Base-by-base conservation (phyloP, 2,888 invertebrate genomes). In the Stomorhina lunata region DNA sequence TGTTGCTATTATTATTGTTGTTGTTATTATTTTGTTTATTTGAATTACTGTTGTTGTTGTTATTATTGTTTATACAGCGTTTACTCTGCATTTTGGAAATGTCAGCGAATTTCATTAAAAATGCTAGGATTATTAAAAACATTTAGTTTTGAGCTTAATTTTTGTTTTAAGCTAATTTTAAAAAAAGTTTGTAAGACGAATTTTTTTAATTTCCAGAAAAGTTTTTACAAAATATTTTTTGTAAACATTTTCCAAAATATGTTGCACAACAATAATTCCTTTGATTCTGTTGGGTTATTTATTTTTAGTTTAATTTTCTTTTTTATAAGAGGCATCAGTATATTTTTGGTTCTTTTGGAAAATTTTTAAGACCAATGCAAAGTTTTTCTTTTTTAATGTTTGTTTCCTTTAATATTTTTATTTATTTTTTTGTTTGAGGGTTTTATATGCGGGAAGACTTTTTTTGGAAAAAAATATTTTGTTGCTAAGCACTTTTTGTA, bases 81-180 rank as follows among this genome's bases (percentile, higher is more conserved):
- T 87, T 85, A 86, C 85, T 86, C 85, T 89, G 90, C 86, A 88
- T 84, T 84, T 90, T 89, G 87, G 90, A 89, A 88, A 91, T 90
- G 88, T 91, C 89, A 86, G 90, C 89, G 88, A 90, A 88, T 90
- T 91, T 89, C 90, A 91, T 90, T 84, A 91, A 88, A 87, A 89
- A 90, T 80, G 90, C 90, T 45, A 91, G 88, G 83, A 91, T 86
- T 87, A 90, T 87, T 87, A 91, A 89, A 87, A 91, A 90, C 91
- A 91, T 91, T 87, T 90, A 90, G 87, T 87, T 86, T 87, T 86
- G 12, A 79, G 32, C 65, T 59, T n/a, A n/a, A n/a, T n/a, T n/a
- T n/a, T n/a, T n/a, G n/a, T n/a, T n/a, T n/a, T n/a, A n/a, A n/a
- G n/a, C n/a, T n/a, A n/a, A n/a, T n/a, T n/a, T n/a, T n/a, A n/a